These are phyloP conservation scores for Setipinna tenuifilis DNA, from an alignment of 2,797 vertebrate genomes.

Conservation along the genomic window DNA sequence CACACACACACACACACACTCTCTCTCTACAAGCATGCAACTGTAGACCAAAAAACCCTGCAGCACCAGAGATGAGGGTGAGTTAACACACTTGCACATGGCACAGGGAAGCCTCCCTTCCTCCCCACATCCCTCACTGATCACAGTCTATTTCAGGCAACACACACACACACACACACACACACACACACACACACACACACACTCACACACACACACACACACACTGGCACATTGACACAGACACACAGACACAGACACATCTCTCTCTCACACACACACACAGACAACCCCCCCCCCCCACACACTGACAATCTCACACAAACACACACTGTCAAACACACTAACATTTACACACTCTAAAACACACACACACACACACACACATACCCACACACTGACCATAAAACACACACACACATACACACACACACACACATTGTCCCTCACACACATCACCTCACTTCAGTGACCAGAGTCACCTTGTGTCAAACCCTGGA, in stretches of 20 bases:
- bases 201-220: constrained; percentile 1
- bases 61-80: too few species aligned
- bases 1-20: too few species aligned
- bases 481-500: too few species aligned
- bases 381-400: neutral
- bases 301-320: neutral
- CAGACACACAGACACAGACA: constrained; percentile 16
- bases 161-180: neutral
- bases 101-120: too few species aligned
- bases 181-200: neutral
- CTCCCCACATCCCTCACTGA: too few species aligned
- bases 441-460: too few species aligned
- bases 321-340: neutral
- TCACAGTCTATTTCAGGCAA: too few species aligned
- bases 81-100: too few species aligned
- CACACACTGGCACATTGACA: neutral
- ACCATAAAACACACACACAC: neutral
- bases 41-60: too few species aligned
- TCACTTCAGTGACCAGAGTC: too few species aligned
- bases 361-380: neutral
- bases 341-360: neutral
- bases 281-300: constrained; percentile 26
- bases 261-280: constrained; percentile 7
- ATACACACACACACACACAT: neutral
- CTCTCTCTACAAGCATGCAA: too few species aligned